Evolutionary conservation across 1,140 invertebrate species (phyloP), one percentile per base, ranked within the genome.

Genomic region (Hyles vespertilio): DNA sequence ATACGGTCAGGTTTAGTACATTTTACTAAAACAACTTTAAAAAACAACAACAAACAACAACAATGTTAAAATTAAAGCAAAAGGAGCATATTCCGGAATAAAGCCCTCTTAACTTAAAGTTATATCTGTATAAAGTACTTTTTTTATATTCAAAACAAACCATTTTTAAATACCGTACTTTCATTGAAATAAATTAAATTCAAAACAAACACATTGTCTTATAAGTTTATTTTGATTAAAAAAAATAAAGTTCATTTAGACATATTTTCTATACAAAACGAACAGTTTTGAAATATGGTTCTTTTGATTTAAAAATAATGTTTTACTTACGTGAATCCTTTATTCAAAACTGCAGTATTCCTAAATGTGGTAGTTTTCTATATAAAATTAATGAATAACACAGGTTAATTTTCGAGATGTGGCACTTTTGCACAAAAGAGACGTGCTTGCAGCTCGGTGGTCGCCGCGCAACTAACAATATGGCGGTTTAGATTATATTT

Each of bases 141-240:
- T 47, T 22, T 47, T 47, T 47, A 47, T 47, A 59, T 53, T 59
- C 51, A 59, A 59, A 59, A 59, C 33, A 59, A 59, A 53, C 58
- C 9, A 59, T 59, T 59, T 59, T 59, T 22, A 59, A 59, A 59
- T 54, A 59, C 51, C 34, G 58, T 43, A 54, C 50, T 53, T 59
- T 43, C 48, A 53, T 44, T 59, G 48, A 40, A 59, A 59, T 53
- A 59, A 59, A 51, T 47, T 47, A n/a, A 59, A 59, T 53, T 43
- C 58, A 59, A 59, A 53, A 59, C 51, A 32, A 59, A 59, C 50
- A 59, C 58, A 59, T 47, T 53, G 33, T 34, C 58, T 59, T 10
- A 59, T 53, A 59, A 59, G 33, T 59, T 59, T 59, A 59, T 59
- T 59, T 47, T 47, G 51, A 48, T 53, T 47, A n/a, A 34, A 53